phyloP scores from a whole-genome alignment of 2,888 invertebrate genomes.

The Sepiola atlantica region DNA sequence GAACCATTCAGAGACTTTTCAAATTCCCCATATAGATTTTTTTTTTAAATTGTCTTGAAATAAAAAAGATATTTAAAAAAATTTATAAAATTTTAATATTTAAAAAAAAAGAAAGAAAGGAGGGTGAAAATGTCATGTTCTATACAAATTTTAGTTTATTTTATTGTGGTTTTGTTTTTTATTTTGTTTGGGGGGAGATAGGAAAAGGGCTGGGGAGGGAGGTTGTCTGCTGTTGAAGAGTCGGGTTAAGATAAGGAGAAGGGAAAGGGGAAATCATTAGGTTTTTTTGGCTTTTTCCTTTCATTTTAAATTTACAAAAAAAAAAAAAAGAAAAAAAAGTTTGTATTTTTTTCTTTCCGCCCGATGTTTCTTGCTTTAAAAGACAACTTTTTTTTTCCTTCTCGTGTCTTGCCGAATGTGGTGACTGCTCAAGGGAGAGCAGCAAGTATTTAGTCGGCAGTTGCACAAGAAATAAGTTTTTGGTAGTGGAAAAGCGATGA shows the following conservation, averaged over 20 bases:
- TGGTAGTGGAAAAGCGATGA: neutral
- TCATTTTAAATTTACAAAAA: slow-evolving; percentile 19
- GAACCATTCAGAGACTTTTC: neutral
- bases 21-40: neutral
- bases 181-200: neutral
- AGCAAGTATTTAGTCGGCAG: neutral
- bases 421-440: neutral
- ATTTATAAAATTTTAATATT: no score
- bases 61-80: neutral
- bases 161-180: neutral
- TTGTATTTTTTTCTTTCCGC: neutral
- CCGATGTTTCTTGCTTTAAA: neutral
- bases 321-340: no score
- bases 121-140: neutral
- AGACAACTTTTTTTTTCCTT: neutral
- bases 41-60: no score
- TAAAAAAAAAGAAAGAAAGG: neutral
- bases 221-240: neutral
- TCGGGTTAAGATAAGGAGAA: neutral
- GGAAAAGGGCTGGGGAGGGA: neutral
- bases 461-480: neutral
- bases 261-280: neutral
- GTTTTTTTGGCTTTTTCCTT: neutral
- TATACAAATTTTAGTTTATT: neutral
- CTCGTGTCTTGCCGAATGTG: neutral